Evolutionary conservation across 2,888 invertebrate genomes (phyloP).

Genomic region (Phania funesta): DNA sequence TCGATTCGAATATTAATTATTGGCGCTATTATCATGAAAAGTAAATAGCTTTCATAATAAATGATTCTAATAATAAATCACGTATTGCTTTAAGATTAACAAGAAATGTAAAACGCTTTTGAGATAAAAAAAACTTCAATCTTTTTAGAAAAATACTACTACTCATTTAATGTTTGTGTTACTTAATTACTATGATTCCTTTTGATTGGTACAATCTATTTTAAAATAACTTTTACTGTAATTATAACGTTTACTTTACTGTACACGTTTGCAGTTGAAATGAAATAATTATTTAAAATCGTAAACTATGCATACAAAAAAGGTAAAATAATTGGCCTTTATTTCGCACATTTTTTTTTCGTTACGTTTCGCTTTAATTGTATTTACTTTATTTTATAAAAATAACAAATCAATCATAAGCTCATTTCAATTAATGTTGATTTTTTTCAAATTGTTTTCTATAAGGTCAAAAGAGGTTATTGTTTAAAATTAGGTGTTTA

Average conservation of each 20-base stretch:
- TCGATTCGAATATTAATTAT: neutral
- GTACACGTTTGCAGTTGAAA: too few relatives aligned
- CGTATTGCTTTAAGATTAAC: neutral
- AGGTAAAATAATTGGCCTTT: too few relatives aligned
- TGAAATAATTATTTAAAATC: too few relatives aligned
- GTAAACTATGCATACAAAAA: too few relatives aligned
- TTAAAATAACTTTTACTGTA: too few relatives aligned
- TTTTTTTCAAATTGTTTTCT: constrained; percentile 15
- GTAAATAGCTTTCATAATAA: neutral
- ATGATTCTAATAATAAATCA: neutral
- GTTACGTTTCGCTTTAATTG: too few relatives aligned
- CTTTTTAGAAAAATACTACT: neutral
- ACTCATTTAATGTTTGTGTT: neutral
- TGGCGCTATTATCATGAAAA: neutral
- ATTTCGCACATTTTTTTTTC: too few relatives aligned
- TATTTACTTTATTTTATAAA: too few relatives aligned
- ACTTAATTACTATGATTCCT: too few relatives aligned
- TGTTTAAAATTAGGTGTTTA: constrained; percentile 35
- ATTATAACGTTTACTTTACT: too few relatives aligned
- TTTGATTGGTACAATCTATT: too few relatives aligned
- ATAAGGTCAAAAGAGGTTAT: constrained; percentile 64
- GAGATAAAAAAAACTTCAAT: neutral
- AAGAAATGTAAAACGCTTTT: too few relatives aligned
- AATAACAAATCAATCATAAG: constrained; percentile 57
- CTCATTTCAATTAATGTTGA: constrained; percentile 31